Percentiles rank a stretch among this genome's conserved stretches.
Evolutionary conservation across 2,797 vertebrate species (phyloP).

Genomic region (Danio jaintianensis): DNA sequence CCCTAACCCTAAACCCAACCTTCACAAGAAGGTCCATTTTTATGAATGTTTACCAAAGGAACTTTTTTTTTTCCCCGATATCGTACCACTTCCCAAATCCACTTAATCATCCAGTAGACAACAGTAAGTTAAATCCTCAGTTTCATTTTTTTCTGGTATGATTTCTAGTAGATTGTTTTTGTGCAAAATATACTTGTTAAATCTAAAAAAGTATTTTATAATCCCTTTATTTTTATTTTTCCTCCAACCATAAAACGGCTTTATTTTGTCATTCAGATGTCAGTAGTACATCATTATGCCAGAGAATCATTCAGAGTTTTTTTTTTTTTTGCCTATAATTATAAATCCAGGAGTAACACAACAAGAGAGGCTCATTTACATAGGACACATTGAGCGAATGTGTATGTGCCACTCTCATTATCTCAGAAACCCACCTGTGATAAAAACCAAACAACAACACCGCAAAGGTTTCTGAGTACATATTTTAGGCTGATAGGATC

Average conservation of each 20-base stretch:
- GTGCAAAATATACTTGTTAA: not conserved
- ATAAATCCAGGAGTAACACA: constrained; percentile 10
- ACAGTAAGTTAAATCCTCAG: not conserved
- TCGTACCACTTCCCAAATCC: not conserved
- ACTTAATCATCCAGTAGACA: not conserved
- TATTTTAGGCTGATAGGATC: constrained; percentile 17
- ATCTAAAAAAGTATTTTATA: not conserved
- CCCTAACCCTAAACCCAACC: too few species aligned
- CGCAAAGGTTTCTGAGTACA: not conserved
- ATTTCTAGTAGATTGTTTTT: not conserved
- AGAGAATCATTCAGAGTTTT: not conserved
- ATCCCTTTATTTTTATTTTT: not conserved
- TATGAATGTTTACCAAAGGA: too few species aligned
- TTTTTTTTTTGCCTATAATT: constrained; percentile 3
- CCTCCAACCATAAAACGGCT: not conserved
- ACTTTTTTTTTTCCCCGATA: too few species aligned
- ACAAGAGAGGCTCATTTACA: constrained; percentile 22
- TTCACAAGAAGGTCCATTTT: too few species aligned
- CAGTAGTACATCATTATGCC: constrained; percentile 2
- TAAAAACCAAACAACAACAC: constrained; percentile 16
- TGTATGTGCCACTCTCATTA: not conserved
- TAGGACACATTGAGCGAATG: constrained; percentile 7
- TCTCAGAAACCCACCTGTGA: constrained; percentile 32
- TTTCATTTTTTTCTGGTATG: not conserved
- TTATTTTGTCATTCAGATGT: constrained; percentile 21